Evolutionary conservation across 2,888 invertebrate genomes (phyloP), one percentile per base, ranked within the genome.

Genomic region (Iselma pallidipennis): DNA sequence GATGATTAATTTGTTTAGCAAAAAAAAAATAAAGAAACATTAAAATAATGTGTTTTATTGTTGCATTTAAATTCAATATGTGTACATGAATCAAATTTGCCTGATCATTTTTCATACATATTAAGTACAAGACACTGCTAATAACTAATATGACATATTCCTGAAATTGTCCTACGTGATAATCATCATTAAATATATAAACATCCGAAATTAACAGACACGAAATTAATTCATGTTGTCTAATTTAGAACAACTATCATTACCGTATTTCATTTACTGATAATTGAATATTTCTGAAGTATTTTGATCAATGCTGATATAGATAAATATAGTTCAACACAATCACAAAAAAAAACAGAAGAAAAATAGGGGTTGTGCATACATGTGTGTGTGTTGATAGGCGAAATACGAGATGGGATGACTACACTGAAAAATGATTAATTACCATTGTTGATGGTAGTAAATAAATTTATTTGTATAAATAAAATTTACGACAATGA

Each of bases 61-160:
- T 28, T 16, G 48, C 23, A 63, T 63, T 63, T 59, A 42, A 56
- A 63, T 63, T 55, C 63, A 59, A 59, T 49, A 48, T 14, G 23
- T 49, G 56, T 59, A 45, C 42, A 29, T 28, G 49, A 53, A 61
- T 29, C 52, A 23, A 29, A 55, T 56, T 53, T 53, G 49, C 50
- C 52, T 55, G 19, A 55, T 48, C 23, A 58, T 55, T 58, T 62
- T 62, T 62, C 58, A 42, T 62, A 62, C 62, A 50, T 62, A 62
- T 62, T 57, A 62, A 57, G 62, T 51, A 49, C 49, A 45, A 49
- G 48, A 57, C 54, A 56, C 21, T 53, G 49, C 54, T 53, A 62
- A 58, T 63, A 67, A 67, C 60, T 61, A 53, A 65, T 62, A 48
- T 55, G 52, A 62, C 45, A 60, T 59, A 64, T 64, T 66, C 62